These are phyloP conservation scores for Chloroclystis v-ata DNA, from an alignment of 2,888 invertebrate genomes.

Conservation along the genomic window DNA sequence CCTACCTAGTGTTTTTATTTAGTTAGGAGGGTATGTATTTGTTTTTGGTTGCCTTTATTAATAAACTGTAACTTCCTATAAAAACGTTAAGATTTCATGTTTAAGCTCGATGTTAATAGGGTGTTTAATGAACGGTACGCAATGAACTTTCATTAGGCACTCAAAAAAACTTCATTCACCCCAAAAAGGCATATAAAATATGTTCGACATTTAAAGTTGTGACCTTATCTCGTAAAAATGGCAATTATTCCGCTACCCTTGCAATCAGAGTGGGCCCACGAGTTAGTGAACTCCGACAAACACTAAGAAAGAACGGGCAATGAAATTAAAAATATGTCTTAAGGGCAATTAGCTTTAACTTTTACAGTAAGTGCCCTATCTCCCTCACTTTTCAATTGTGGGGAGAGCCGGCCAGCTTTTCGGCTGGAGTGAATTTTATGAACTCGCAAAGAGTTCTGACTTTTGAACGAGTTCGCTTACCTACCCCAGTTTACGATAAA, in stretches of 20 bases:
- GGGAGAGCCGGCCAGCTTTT: slow-evolving; percentile 62
- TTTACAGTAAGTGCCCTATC: slow-evolving; percentile 78
- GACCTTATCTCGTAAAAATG: slow-evolving; percentile 76
- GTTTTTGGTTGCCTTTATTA: no score
- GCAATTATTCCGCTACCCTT: slow-evolving; percentile 71
- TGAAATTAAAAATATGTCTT: slow-evolving; percentile 80
- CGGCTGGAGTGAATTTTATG: slow-evolving; percentile 72
- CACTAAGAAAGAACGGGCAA: slow-evolving; percentile 74
- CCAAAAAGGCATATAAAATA: slow-evolving; percentile 58
- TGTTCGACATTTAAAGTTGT: slow-evolving; percentile 72
- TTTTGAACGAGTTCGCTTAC: slow-evolving; percentile 60
- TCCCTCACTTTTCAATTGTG: slow-evolving; percentile 73
- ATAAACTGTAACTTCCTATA: no score
- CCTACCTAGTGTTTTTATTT: no score
- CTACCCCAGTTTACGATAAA: slow-evolving; percentile 33
- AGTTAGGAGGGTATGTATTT: no score
- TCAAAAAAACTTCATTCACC: slow-evolving; percentile 27
- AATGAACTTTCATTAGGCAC: slow-evolving; percentile 20
- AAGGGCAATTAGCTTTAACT: slow-evolving; percentile 80
- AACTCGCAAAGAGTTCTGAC: slow-evolving; percentile 62
- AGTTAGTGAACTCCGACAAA: slow-evolving; percentile 69
- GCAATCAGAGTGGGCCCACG: slow-evolving; percentile 49
- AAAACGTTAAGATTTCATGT: no score
- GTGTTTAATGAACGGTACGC: slow-evolving; percentile 16
- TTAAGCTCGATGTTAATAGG: background rate